Conservation (phyloP, 2,113 vertebrate genomes). For the Eulacestoma nigropectus region DNA sequence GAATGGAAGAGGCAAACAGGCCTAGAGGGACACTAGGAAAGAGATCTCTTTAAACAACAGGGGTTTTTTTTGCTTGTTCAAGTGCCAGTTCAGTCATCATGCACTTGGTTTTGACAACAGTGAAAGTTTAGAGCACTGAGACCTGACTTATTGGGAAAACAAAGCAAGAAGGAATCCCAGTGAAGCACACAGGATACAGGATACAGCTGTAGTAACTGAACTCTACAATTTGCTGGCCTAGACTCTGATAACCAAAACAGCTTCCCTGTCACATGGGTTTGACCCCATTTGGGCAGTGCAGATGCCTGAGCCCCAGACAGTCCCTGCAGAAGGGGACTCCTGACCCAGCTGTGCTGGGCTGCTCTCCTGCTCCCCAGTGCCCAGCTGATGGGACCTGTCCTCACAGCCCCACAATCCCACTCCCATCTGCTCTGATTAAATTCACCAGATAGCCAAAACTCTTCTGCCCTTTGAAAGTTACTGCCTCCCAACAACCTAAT, state of each 20-base stretch:
- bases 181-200: background rate
- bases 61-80: background rate
- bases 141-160: background rate
- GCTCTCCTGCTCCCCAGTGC: background rate
- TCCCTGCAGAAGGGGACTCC: background rate
- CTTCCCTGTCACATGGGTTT: background rate
- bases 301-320: fast-evolving
- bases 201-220: background rate
- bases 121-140: background rate
- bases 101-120: background rate
- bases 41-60: background rate
- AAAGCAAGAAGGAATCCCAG: background rate
- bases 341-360: background rate
- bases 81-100: background rate
- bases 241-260: background rate
- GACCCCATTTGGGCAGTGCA: background rate
- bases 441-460: background rate
- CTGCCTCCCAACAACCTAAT: background rate
- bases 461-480: background rate
- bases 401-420: background rate
- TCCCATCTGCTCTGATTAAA: background rate
- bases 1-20: background rate
- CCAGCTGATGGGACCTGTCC: background rate
- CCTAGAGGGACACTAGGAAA: background rate
- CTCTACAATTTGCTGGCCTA: background rate